Base-by-base conservation (phyloP, 2,888 invertebrate species). In the Tetranychus piercei region DNA sequence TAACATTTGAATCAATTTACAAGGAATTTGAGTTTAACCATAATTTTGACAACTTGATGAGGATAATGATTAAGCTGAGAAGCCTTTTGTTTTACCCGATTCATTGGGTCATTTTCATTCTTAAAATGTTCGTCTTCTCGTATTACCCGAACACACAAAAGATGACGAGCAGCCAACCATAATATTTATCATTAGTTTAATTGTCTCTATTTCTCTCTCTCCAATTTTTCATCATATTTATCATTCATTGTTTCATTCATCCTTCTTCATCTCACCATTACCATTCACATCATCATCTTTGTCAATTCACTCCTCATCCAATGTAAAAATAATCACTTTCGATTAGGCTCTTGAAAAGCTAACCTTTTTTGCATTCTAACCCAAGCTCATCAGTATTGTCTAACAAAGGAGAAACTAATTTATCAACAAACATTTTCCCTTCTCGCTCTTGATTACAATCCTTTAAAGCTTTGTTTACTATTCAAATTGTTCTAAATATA, bases 191-290 rank as follows among this genome's bases (percentile, higher is more conserved):
- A 55, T 55, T 55, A 55, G 9, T 15, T 15, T 55, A 55, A 34
- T 34, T 64, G 18, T 64, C 65, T 64, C 65, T 64, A 15, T 64
- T n/a, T 66, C 66, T 66, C 66, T 66, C 69, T 69, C 69, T 69
- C 34, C 22, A 23, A 20, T 69, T 20, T 18, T 23, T 69, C 22
- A 20, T 22, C 34, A 20, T 69, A 20, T 20, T 23, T 22, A 20
- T 34, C 22, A 23, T 23, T 22, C 69, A 20, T 22, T 69, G 20
- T 69, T 6, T 22, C 22, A 23, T 6, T 22, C 22, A 23, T 6
- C 34, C 22, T 69, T 1, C 11, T 23, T 69, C 22, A 23, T 23
- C 20, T 66, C 20, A 18, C 20, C 65, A n/a, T 9, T 65, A 18
- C 20, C 66, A n/a, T 65, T 9, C 15, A 15, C 64, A 64, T 64